Evolutionary conservation across 2,888 invertebrate genomes (phyloP).

Genomic region (Helleia helle): DNA sequence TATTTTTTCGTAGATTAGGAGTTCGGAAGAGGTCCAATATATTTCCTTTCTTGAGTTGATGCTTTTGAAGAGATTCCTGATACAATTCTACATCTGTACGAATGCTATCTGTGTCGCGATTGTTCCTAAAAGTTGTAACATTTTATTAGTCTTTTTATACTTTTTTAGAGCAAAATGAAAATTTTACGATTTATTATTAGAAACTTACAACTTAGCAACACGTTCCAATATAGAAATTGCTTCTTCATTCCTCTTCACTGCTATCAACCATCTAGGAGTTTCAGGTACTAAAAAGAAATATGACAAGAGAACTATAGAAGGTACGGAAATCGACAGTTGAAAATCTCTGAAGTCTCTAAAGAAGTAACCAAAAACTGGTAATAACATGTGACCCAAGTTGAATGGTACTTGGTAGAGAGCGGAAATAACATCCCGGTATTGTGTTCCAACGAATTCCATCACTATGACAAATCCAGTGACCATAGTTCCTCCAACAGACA

Average conservation of each 20-base stretch:
- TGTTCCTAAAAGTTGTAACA: constrained; percentile 66
- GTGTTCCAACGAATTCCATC: constrained; percentile 78
- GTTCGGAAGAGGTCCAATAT: constrained; percentile 81
- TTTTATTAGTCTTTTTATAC: not conserved
- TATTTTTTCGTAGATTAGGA: constrained; percentile 80
- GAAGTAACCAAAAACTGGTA: constrained; percentile 76
- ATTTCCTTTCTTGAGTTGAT: constrained; percentile 61
- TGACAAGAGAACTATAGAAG: constrained; percentile 70
- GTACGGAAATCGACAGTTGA: constrained; percentile 78
- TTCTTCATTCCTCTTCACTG: constrained; percentile 78
- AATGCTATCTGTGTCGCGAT: constrained; percentile 60
- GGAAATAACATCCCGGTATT: constrained; percentile 70
- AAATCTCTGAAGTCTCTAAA: constrained; percentile 77
- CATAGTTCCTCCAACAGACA: constrained; percentile 89
- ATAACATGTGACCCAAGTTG: constrained; percentile 78
- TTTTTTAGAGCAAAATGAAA: not conserved
- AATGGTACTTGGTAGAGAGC: constrained; percentile 81
- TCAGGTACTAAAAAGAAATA: constrained; percentile 83
- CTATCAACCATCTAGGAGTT: constrained; percentile 86
- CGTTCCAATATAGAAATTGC: constrained; percentile 77
- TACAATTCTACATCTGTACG: constrained; percentile 48
- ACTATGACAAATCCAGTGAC: constrained; percentile 73
- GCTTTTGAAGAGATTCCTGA: constrained; percentile 36
- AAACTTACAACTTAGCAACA: constrained; percentile 72
- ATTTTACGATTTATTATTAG: no score